phyloP scores from a whole-genome alignment of 2,797 vertebrate species.

The Myotis pilosus region DNA sequence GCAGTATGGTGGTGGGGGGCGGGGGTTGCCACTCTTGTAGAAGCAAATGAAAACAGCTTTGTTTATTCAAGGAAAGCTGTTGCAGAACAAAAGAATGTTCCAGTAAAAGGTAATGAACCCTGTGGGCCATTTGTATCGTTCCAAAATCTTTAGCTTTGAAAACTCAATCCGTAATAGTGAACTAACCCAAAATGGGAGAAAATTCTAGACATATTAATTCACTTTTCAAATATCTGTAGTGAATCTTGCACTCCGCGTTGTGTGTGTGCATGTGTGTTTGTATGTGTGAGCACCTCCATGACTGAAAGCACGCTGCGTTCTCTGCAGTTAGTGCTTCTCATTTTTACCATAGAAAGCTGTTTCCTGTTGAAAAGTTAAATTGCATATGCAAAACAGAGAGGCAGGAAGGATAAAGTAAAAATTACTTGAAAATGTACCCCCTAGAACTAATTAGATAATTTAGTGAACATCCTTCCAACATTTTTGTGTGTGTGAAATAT shows the following conservation, averaged over 20 bases:
- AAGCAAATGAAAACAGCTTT: not conserved
- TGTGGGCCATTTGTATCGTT: not conserved
- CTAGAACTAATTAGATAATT: not conserved
- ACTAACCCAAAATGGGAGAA: not conserved
- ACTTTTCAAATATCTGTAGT: not conserved
- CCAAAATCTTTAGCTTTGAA: not conserved
- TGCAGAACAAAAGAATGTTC: not conserved
- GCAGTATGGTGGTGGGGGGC: not conserved
- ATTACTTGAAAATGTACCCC: not conserved
- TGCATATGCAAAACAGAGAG: conserved; percentile 40
- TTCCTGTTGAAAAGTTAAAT: conserved; percentile 27
- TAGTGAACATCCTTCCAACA: not conserved
- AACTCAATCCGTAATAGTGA: not conserved
- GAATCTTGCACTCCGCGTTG: not conserved
- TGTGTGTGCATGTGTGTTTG: not conserved
- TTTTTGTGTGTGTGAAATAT: not conserved
- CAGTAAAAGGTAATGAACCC: not conserved
- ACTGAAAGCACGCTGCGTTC: not conserved
- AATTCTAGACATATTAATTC: not conserved
- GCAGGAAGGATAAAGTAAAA: not conserved
- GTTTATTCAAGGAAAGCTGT: not conserved
- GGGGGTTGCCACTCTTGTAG: not conserved
- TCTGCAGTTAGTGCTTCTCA: not conserved
- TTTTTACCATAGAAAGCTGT: not conserved
- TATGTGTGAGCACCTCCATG: not conserved